Evolutionary conservation across 2,888 invertebrate genomes (phyloP).

Genomic region (Syritta pipiens): DNA sequence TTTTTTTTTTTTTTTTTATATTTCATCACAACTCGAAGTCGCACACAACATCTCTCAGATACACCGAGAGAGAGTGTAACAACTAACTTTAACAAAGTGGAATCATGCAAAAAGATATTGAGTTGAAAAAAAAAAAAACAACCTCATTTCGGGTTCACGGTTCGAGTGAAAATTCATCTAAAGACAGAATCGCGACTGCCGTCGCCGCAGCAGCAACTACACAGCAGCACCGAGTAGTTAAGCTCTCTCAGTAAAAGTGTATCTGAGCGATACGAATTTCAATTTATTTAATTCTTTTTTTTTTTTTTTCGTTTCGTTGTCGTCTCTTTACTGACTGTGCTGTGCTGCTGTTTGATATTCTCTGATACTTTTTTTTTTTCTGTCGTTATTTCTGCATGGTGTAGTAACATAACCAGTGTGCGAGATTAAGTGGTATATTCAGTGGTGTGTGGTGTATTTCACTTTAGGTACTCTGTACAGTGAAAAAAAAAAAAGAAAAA

Average conservation of each 20-base stretch:
- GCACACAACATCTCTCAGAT: slow-evolving; percentile 26
- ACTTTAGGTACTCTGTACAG: slow-evolving; percentile 57
- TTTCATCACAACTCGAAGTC: slow-evolving; percentile 18
- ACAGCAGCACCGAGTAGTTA: slow-evolving; percentile 51
- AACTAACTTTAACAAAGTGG: slow-evolving; percentile 57
- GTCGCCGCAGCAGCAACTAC: slow-evolving; percentile 71
- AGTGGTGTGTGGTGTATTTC: slow-evolving; percentile 58
- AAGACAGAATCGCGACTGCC: slow-evolving; percentile 62
- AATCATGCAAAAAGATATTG: slow-evolving; percentile 63
- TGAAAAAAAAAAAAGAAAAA: slow-evolving; percentile 9
- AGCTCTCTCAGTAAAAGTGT: slow-evolving; percentile 48
- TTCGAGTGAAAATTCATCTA: slow-evolving; percentile 52
- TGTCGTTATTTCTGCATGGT: slow-evolving; percentile 52
- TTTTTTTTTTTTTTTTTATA: too few species aligned
- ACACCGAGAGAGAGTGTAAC: slow-evolving; percentile 40
- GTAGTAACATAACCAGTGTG: slow-evolving; percentile 61
- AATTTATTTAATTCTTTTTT: slow-evolving; percentile 47
- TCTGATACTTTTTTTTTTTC: slow-evolving; percentile 31
- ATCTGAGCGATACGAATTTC: slow-evolving; percentile 62
- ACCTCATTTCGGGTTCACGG: slow-evolving; percentile 64
- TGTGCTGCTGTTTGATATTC: slow-evolving; percentile 29
- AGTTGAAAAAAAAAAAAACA: slow-evolving; percentile 35
- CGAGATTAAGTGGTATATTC: slow-evolving; percentile 59
- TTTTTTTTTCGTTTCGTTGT: slow-evolving; percentile 3
- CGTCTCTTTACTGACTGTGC: slow-evolving; percentile 20